Conservation (phyloP, 2,113 vertebrate genomes). For the Athene noctua region DNA sequence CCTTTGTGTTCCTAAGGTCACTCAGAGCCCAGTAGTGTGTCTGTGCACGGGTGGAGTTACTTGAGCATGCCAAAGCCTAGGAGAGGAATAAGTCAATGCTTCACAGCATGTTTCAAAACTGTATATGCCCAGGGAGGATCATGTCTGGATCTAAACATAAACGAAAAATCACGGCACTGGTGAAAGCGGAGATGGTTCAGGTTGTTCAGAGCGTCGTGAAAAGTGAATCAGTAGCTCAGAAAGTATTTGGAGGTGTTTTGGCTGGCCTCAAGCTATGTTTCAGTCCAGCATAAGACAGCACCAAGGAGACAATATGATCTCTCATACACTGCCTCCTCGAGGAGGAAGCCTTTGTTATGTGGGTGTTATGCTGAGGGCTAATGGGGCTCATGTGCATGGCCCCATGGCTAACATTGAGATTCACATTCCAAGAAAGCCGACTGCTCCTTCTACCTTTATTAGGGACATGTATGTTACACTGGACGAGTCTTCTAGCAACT, state of each 20-base stretch:
- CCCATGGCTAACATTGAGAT: not conserved
- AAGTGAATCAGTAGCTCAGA: not conserved
- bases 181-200: not conserved
- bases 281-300: not conserved
- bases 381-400: not conserved
- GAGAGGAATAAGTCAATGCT: not conserved
- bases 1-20: not conserved
- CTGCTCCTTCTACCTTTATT: not conserved
- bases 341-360: not conserved
- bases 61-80: not conserved
- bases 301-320: not conserved
- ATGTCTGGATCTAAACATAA: not conserved
- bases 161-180: not conserved
- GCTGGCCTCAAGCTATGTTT: not conserved
- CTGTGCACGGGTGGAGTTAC: not conserved
- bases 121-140: not conserved
- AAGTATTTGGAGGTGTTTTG: not conserved
- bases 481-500: not conserved
- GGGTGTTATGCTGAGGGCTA: not conserved
- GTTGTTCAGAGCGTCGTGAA: not conserved
- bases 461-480: not conserved
- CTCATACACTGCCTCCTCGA: not conserved
- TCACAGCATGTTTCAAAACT: not conserved
- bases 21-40: not conserved
- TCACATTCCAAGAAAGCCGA: not conserved